phyloP scores from a whole-genome alignment of 2,797 vertebrate genomes.

The Hyperoplus lanceolatus region DNA sequence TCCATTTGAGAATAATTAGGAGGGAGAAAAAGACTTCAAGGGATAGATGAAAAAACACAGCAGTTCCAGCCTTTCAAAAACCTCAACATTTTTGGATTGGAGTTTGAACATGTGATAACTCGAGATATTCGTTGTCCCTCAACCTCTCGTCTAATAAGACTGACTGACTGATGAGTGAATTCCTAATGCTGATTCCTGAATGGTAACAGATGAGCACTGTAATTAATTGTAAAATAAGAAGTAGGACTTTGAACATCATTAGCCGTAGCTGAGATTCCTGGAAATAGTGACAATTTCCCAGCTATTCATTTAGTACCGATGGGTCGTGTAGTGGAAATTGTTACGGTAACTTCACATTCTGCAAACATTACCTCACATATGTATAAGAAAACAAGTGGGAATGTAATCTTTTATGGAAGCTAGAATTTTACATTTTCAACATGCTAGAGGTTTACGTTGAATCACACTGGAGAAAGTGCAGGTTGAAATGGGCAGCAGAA shows the following conservation, averaged over 20 bases:
- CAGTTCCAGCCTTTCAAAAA: constrained; percentile 50
- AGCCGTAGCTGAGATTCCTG: constrained; percentile 52
- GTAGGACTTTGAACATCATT: constrained; percentile 44
- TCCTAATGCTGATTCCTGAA: constrained; percentile 49
- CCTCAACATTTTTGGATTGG: constrained; percentile 43
- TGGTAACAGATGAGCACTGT: constrained; percentile 62
- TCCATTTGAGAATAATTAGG: constrained; percentile 79
- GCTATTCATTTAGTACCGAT: constrained; percentile 48
- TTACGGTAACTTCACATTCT: constrained; percentile 41
- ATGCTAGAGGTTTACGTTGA: constrained; percentile 5
- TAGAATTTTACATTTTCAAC: background rate
- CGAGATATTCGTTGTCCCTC: constrained; percentile 18
- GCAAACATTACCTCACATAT: constrained; percentile 26
- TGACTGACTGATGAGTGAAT: constrained; percentile 43
- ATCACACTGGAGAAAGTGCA: constrained; percentile 18
- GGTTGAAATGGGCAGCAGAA: constrained; percentile 28
- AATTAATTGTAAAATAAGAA: constrained; percentile 60
- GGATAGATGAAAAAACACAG: constrained; percentile 39
- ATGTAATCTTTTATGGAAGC: background rate
- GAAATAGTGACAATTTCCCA: constrained; percentile 62
- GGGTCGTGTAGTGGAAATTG: constrained; percentile 57
- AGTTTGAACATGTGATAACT: constrained; percentile 62
- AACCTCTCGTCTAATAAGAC: constrained; percentile 48
- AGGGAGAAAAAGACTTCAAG: constrained; percentile 64
- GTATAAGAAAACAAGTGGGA: constrained; percentile 42